A percentile compares a stretch with the other conserved stretches of the same genome.
These are phyloP conservation scores for Mantis religiosa DNA, from an alignment of 2,888 invertebrate species.

Conservation along the genomic window DNA sequence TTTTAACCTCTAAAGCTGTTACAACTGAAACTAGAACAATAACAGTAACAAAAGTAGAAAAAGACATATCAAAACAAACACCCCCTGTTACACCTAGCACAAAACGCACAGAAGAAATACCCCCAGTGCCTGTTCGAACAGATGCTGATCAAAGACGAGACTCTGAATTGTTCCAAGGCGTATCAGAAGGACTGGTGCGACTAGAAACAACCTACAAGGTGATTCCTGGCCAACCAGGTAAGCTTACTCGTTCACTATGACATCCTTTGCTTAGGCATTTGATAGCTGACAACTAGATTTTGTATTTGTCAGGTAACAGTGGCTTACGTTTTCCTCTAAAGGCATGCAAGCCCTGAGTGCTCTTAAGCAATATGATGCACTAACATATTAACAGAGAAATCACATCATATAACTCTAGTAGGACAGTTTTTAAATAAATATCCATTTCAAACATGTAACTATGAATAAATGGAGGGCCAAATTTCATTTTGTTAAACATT, in stretches of 20 bases:
- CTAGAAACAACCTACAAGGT: slow-evolving; percentile 40
- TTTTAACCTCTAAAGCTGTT: background rate
- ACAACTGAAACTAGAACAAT: background rate
- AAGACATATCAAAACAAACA: slow-evolving; percentile 18
- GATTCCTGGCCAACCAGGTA: slow-evolving; percentile 32
- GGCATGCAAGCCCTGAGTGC: too few species aligned
- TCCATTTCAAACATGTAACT: too few species aligned
- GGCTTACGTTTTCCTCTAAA: too few species aligned
- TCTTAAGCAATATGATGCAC: too few species aligned
- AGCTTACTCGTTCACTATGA: background rate
- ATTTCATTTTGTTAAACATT: too few species aligned
- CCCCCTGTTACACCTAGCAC: background rate
- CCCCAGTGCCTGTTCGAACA: slow-evolving; percentile 29
- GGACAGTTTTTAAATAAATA: too few species aligned
- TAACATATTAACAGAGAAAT: too few species aligned
- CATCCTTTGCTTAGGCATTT: too few species aligned
- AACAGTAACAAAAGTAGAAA: slow-evolving; percentile 6
- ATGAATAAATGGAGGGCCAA: too few species aligned
- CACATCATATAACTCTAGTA: too few species aligned
- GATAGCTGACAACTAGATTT: too few species aligned
- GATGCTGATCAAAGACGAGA: slow-evolving; percentile 39
- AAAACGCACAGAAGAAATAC: background rate
- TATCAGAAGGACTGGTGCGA: slow-evolving; percentile 43
- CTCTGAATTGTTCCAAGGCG: slow-evolving; percentile 46
- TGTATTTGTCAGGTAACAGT: too few species aligned